Conservation (phyloP, 2,113 vertebrate genomes). For the Dicerorhinus sumatrensis region DNA sequence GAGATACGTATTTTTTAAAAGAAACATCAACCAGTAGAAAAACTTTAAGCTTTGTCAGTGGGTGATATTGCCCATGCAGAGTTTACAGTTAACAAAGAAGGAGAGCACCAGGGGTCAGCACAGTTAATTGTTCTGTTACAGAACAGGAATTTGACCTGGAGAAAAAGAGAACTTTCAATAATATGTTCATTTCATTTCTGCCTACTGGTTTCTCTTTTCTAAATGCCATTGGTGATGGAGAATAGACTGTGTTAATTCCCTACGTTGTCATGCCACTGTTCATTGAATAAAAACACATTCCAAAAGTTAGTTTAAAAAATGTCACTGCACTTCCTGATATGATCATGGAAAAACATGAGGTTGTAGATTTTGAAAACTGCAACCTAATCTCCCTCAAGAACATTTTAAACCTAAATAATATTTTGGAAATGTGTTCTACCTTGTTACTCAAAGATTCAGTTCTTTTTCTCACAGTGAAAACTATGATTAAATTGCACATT, state of each 20-base stretch:
- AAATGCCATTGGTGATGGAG: neutral
- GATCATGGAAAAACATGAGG: neutral
- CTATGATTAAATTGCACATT: slow-evolving; percentile 6
- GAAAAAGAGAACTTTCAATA: neutral
- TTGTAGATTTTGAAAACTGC: neutral
- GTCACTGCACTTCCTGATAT: neutral
- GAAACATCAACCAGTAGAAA: neutral
- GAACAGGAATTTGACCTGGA: neutral
- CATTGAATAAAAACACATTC: neutral
- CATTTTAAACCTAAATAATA: neutral
- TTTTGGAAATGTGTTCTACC: slow-evolving; percentile 26
- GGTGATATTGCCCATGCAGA: neutral
- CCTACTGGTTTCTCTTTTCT: neutral
- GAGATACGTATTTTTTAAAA: neutral
- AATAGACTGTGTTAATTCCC: neutral
- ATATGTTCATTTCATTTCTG: neutral
- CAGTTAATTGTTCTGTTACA: neutral
- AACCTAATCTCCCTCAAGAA: neutral
- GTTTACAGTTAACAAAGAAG: neutral
- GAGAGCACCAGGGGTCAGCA: neutral
- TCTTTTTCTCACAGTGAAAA: neutral
- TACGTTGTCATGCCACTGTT: neutral
- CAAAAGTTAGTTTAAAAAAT: neutral
- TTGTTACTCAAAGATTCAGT: slow-evolving; percentile 23
- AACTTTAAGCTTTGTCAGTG: neutral